Base-by-base conservation (phyloP, 2,888 invertebrate species). In the Cheilosia pagana region DNA sequence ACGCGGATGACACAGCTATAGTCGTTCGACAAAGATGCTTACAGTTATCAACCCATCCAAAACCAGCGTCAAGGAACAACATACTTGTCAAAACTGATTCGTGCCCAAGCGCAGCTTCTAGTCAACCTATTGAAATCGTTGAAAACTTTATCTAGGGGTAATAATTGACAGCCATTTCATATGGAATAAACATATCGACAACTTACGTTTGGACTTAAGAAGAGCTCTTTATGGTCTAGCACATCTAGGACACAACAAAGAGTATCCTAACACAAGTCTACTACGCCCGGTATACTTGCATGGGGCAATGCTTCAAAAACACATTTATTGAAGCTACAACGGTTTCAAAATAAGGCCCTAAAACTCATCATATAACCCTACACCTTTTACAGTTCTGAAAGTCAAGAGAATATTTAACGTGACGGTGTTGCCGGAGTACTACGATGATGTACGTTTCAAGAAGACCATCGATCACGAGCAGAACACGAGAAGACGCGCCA, bases 1-100 rank as follows among this genome's bases (percentile, higher is more conserved):
- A 39, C 43, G 60, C 53, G 0, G 52, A 53, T 19, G 62, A 72
- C 41, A 63, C 43, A 12, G 62, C 31, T 0, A 52, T 53, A n/a
- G 53, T 43, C 6, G 52, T 52, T 4, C 2, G 35, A 14, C 62
- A 62, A 23, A 45, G 41, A 16, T 52, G 16, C 7, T 21, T 62
- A 16, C 31, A 71, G 4, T 16, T 2, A 48, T 25, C 12, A 71
- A 50, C 12, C 1, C 59, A 8, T 59, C 35, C 7, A 59, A 71
- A 48, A 59, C 12, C 43, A n/a, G 16, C 19, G 19, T 28, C 60
- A 8, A n/a, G 39, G n/a, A 28, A 43, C 25, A 1, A 28, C 19
- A 45, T 45, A 43, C 8, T 12, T 10, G 10, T 43, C 10, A 16
- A 25, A 23, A 45, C 25, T 23, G 10, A 35, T 39, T 12, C 21